phyloP scores from a whole-genome alignment of 2,888 invertebrate species.

The Drosophila bunnanda region DNA sequence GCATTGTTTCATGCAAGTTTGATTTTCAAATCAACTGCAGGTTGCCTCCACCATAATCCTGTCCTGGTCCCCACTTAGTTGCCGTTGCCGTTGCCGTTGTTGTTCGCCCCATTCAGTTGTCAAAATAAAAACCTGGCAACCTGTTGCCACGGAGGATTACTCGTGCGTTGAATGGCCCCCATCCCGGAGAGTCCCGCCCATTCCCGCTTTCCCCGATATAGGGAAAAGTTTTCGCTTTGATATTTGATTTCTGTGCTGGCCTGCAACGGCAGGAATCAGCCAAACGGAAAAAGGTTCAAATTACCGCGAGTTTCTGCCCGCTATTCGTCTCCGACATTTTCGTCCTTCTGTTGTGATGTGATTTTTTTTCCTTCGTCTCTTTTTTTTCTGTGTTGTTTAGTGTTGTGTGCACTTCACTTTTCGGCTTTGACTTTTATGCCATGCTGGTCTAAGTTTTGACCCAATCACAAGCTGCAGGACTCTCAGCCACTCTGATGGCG shows the following conservation, averaged over 20 bases:
- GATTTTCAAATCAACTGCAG: constrained; percentile 73
- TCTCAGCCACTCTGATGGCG: constrained; percentile 16
- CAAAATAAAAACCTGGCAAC: constrained; percentile 71
- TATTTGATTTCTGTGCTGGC: constrained; percentile 70
- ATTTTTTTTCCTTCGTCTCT: constrained; percentile 1
- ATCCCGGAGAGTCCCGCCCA: constrained; percentile 7
- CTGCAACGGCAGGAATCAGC: constrained; percentile 57
- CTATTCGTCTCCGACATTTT: constrained; percentile 34
- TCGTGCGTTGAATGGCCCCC: constrained; percentile 48
- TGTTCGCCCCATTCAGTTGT: constrained; percentile 51
- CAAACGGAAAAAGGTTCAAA: constrained; percentile 79
- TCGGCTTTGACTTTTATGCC: constrained; percentile 57
- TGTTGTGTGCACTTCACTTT: constrained; percentile 62
- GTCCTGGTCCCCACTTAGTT: constrained; percentile 30
- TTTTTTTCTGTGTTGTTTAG: constrained; percentile 25
- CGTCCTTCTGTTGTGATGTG: constrained; percentile 29
- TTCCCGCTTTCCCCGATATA: constrained; percentile 3
- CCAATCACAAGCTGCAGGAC: constrained; percentile 19
- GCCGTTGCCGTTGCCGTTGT: constrained; percentile 20
- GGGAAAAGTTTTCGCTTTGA: constrained; percentile 62
- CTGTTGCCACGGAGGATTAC: constrained; percentile 74
- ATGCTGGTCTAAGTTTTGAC: constrained; percentile 33
- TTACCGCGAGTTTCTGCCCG: constrained; percentile 69
- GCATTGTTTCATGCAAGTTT: constrained; percentile 74
- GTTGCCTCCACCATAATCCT: constrained; percentile 44